Evolutionary conservation across 92 coral and sea anemone species (phyloP), one percentile per base, ranked within the genome.

Genomic region (Galaxea fascicularis): DNA sequence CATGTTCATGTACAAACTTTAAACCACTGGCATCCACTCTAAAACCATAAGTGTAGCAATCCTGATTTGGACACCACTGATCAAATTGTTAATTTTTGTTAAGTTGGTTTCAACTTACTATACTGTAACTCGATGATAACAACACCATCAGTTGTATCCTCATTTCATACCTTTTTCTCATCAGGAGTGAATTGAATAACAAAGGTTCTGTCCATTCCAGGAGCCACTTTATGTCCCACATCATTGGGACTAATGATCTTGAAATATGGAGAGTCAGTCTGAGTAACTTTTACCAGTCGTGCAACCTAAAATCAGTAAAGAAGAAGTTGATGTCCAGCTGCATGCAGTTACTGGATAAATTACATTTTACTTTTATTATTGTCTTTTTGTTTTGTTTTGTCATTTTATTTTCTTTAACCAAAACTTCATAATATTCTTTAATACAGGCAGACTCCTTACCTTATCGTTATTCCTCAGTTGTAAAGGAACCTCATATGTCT

Each of bases 241-340:
- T 96, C 99, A 52, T 88, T 90, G 15, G 99, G 99, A 77, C 99
- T 96, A 89, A 94, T 93, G 66, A 96, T 91, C 87, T 87, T 94
- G 94, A 96, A 96, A 82, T 96, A 96, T 26, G 99, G 99, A 27
- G 99, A 96, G 77, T 96, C 99, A 72, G 99, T 95, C 89, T 96
- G 98, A 31, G 97, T 96, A 57, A 96, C 97, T 80, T 96, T 96
- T 12, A 95, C 98, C 44, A 96, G 91, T 5, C 99, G 96, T 18
- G 99, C 99, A 87, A 96, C 88, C 98, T 96, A 47, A 74, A 44
- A 28, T 27, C 0, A 4, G 17, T 4, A 67, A 4, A 54, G 21
- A 25, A 10, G 25, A 72, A 13, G 9, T 62, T 62, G 26, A 62
- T 46, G 51, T 30, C 24, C 30, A 7, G 39, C 52, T 35, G 41